Evolutionary conservation across 30 jellyfish, hydroid and myxozoan genomes (phyloP), one percentile per base, ranked within the genome.

Genomic region (Aurelia aurita complex sp. Pacific): DNA sequence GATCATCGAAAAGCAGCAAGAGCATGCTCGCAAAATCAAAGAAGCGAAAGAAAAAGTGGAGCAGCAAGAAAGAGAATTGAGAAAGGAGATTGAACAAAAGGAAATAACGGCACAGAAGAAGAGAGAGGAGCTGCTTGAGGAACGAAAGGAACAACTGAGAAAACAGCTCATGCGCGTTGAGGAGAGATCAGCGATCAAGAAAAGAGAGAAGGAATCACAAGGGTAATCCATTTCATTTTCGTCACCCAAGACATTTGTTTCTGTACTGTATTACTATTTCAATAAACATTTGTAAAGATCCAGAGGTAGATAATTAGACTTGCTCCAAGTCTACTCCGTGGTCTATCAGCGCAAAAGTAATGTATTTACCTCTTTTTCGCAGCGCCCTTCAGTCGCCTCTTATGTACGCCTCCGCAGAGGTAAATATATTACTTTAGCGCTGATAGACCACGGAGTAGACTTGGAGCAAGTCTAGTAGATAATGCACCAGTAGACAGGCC

Each of bases 161-260:
- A 83, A 83, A 76, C 76, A 83, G 75, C 36, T 33, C 64, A 55
- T 19, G 16, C 86, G 65, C 11, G 92, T 73, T 19, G 46, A 18
- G 17, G 84, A 69, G 6, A 73, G 40, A 13, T 16, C 13, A 17
- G 71, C 81, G 12, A 65, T 32, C 82, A 83, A 83, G 78, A 73
- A 66, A 63, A 68, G 92, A 14, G 87, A 72, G 54, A 83, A 63
- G 87, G 81, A 83, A 19, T 10, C 71, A n/a, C 92, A 73, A 29
- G 92, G 92, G 19, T 73, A 46, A 73, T 9, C 10, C 40, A 29
- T 40, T 12, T 40, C 32, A 18, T 11, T 15, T 6, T 15, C 11
- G n/a, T 10, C 34, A 15, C 35, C 64, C 13, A 67, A 14, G n/a
- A 15, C 36, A 46, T 59, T 12, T 11, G 32, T 23, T 32, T 70